Evolutionary conservation across 2,888 invertebrate species (phyloP), one percentile per base, ranked within the genome.

Genomic region (Spodoptera exigua): DNA sequence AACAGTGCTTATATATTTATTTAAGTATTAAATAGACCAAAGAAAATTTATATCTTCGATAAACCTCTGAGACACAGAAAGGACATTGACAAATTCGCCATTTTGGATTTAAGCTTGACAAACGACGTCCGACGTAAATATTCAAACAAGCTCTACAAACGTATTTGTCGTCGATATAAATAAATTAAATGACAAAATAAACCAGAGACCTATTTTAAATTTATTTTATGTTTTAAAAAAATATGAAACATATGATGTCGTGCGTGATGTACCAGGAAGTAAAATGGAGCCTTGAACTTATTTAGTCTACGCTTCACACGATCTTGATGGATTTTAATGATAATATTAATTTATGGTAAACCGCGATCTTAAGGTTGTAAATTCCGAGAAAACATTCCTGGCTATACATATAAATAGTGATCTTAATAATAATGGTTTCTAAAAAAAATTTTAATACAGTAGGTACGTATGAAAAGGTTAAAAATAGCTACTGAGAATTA

Each of bases 201-300:
- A 53, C 21, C 48, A 45, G 21, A 44, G 47, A 40, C 45, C 10
- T 18, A 34, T 36, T 53, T 27, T 40, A 40, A n/a, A n/a, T 53
- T 49, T 45, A n/a, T 46, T 47, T 47, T 44, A 45, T 27, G 18
- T 51, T 32, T 44, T 55, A 49, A 39, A 68, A 71, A 13, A 5
- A 27, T 5, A 1, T 9, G 9, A 45, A 48, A 37, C 13, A 13
- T 3, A 16, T 43, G 17, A 32, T 40, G n/a, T 10, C 36, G 18
- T 11, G 14, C n/a, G 2, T 36, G 60, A 51, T 41, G 34, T 51
- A 70, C 51, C 53, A 64, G 55, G 56, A 70, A 60, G 39, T 36
- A 17, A n/a, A 40, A n/a, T 27, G 7, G 14, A 51, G 9, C 75
- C 68, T 74, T 75, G 78, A 70, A 75, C 60, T 67, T 70, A 61